Evolutionary conservation across 2,113 vertebrate species (phyloP).

Genomic region (Tretioscincus oriximinensis): DNA sequence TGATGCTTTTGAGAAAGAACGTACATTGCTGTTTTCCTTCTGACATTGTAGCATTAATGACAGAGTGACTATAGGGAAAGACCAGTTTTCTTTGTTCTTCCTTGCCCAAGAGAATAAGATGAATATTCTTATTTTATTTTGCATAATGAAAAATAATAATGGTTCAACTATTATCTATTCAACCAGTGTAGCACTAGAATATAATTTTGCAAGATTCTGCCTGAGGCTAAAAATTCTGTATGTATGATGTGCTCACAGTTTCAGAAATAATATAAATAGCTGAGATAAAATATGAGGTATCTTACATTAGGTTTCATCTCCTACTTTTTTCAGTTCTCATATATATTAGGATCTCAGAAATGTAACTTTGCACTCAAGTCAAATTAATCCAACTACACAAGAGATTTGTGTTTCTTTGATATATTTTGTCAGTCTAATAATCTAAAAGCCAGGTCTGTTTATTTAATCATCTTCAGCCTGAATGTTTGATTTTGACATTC

Average conservation of each 20-base stretch:
- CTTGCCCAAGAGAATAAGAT: background rate
- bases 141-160: background rate
- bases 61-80: background rate
- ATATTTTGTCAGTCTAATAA: background rate
- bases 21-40: background rate
- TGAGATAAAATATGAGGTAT: background rate
- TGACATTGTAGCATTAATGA: slow-evolving; percentile 7
- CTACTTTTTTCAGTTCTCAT: background rate
- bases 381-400: background rate
- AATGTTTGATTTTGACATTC: background rate
- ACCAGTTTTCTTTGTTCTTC: slow-evolving; percentile 24
- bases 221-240: background rate
- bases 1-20: slow-evolving; percentile 19
- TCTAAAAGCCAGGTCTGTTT: background rate
- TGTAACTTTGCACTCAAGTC: background rate
- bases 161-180: slow-evolving; percentile 3
- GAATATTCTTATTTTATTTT: background rate
- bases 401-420: background rate
- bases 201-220: background rate
- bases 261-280: background rate
- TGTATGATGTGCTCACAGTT: background rate
- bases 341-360: background rate
- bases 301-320: background rate
- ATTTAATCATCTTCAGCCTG: background rate
- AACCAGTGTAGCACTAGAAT: background rate